phyloP scores from a whole-genome alignment of 1,140 invertebrate genomes.

The Zaprionus gabonicus region DNA sequence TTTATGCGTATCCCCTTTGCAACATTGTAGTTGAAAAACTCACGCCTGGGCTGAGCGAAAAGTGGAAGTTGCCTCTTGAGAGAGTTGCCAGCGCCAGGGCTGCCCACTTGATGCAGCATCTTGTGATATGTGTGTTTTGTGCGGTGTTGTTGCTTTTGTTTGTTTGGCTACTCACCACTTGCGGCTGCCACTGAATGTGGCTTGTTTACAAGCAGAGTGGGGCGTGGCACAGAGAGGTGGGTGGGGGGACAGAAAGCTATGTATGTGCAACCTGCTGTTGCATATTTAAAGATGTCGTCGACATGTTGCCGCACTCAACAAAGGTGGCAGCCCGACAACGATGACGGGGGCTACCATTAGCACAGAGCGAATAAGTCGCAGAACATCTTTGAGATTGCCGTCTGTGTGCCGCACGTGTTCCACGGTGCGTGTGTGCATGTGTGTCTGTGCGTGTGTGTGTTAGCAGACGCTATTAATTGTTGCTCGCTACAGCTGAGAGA shows the following conservation, averaged over 20 bases:
- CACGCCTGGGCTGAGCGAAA: conserved; percentile 16
- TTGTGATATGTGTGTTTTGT: conserved; percentile 33
- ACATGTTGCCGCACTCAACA: conserved; percentile 54
- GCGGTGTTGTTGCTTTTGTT: conserved; percentile 41
- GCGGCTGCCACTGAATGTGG: conserved; percentile 46
- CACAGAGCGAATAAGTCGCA: conserved; percentile 31
- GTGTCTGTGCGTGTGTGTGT: conserved; percentile 18
- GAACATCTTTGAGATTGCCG: conserved; percentile 66
- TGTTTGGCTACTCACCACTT: conserved; percentile 68
- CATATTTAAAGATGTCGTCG: conserved; percentile 73
- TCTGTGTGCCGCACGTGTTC: conserved; percentile 50
- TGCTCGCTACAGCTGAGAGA: conserved; percentile 65
- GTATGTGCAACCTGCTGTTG: conserved; percentile 64
- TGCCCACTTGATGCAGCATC: conserved; percentile 42
- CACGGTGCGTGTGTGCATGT: conserved; percentile 7
- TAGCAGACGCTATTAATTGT: conserved; percentile 80
- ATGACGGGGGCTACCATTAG: conserved; percentile 63
- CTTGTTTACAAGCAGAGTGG: conserved; percentile 60
- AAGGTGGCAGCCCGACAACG: conserved; percentile 61
- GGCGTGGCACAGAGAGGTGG: not conserved
- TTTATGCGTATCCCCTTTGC: conserved; percentile 19
- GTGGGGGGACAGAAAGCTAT: conserved; percentile 1
- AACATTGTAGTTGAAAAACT: conserved; percentile 29
- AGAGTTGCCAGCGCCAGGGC: conserved; percentile 48
- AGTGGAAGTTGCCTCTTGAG: conserved; percentile 61